These are phyloP conservation scores for Telenomus remus DNA, from an alignment of 1,140 invertebrate species.

Conservation along the genomic window DNA sequence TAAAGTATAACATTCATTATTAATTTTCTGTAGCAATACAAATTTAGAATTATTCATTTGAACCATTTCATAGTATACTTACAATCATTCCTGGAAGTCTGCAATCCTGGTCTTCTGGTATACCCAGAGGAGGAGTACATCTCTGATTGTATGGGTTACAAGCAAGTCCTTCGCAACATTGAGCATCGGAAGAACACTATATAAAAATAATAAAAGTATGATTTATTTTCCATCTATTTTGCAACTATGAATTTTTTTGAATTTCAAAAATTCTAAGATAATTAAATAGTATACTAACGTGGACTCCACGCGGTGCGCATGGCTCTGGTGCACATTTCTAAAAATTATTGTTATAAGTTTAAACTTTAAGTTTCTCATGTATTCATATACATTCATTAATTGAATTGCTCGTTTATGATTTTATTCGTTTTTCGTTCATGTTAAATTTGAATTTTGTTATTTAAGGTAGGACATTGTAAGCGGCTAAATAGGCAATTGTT, in stretches of 20 bases:
- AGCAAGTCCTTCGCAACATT: constrained; percentile 22
- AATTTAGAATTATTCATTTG: neutral
- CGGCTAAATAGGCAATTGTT: no score
- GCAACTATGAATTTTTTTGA: neutral
- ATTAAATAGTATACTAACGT: no score
- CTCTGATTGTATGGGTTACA: neutral
- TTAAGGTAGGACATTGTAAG: no score
- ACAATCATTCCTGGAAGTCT: constrained; percentile 31
- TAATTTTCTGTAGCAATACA: neutral
- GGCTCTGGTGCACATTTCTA: no score
- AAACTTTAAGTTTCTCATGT: no score
- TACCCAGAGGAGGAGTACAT: constrained; percentile 6
- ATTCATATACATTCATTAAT: no score
- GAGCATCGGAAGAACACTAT: neutral
- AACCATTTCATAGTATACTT: constrained; percentile 6
- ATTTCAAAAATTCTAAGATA: constrained; percentile 1
- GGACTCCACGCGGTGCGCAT: no score
- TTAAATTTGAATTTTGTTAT: no score
- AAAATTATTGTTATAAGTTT: no score
- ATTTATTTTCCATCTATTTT: neutral
- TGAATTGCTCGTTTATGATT: no score
- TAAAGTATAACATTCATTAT: neutral
- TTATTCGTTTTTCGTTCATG: no score
- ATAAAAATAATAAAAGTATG: neutral
- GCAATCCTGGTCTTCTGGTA: constrained; percentile 4